phyloP scores from a whole-genome alignment of 2,888 invertebrate genomes.

The Melanostoma mellinum region DNA sequence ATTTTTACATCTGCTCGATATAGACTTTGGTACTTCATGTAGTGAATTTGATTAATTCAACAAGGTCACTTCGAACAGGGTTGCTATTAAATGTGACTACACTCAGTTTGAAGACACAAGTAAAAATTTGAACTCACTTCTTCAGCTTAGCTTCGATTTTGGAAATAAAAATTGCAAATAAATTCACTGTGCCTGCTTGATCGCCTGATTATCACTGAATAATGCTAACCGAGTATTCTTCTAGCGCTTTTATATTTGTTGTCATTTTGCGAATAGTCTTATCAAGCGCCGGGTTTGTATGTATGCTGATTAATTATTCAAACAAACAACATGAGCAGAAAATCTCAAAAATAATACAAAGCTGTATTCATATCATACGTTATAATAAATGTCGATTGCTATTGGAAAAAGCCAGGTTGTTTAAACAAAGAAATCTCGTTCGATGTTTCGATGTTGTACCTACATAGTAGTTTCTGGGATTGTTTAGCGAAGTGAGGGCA shows the following conservation, averaged over 20 bases:
- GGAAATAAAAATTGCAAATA: no score
- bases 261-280: constrained; percentile 41
- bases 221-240: constrained; percentile 31
- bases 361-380: no score
- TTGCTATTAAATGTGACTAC: no score
- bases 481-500: constrained; percentile 8
- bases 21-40: no score
- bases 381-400: constrained; percentile 2
- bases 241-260: constrained; percentile 66
- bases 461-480: constrained; percentile 10
- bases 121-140: no score
- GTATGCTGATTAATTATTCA: background rate
- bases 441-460: no score
- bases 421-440: constrained; percentile 35
- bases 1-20: constrained; percentile 27
- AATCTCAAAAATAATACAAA: background rate
- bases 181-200: constrained; percentile 23
- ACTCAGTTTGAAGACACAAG: no score
- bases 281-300: constrained; percentile 3
- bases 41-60: constrained; percentile 17
- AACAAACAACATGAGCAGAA: background rate
- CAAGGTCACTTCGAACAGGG: no score
- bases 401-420: constrained; percentile 37
- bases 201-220: constrained; percentile 43
- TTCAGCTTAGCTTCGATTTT: no score